Percentiles rank a stretch among this genome's conserved stretches.
phyloP scores from a whole-genome alignment of 2,113 vertebrate species.

The Sceloporus tristichus region DNA sequence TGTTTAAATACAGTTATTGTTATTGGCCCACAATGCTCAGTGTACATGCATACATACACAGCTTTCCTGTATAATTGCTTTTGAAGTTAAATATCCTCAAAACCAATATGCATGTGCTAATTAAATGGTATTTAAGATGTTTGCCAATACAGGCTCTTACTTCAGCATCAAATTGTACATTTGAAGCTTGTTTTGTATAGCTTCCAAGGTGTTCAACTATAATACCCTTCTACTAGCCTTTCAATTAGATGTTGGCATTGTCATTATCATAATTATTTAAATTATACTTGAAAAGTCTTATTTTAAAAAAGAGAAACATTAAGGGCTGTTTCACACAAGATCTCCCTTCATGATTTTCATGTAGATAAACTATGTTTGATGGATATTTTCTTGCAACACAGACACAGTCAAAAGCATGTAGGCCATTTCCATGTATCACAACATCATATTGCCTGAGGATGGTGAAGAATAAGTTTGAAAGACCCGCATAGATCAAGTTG shows the following conservation, averaged over 20 bases:
- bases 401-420: too few species aligned
- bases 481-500: too few species aligned
- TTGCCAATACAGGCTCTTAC: not conserved
- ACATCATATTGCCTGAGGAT: too few species aligned
- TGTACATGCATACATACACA: not conserved
- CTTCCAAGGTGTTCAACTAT: not conserved
- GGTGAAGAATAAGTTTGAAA: too few species aligned
- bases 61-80: conserved; percentile 30
- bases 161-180: not conserved
- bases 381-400: too few species aligned
- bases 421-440: too few species aligned
- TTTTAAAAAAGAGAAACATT: not conserved
- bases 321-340: not conserved
- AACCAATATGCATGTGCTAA: conserved; percentile 27
- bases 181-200: conserved; percentile 24
- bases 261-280: not conserved
- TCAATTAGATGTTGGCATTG: not conserved
- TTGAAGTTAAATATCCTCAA: conserved; percentile 13
- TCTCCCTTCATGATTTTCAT: not conserved
- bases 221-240: not conserved
- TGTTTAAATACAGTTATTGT: conserved; percentile 25
- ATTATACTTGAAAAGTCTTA: not conserved
- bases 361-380: too few species aligned
- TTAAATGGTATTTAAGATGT: conserved; percentile 22
- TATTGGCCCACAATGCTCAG: not conserved